Base-by-base conservation (phyloP, 2,888 invertebrate species). In the Troides aeacus region DNA sequence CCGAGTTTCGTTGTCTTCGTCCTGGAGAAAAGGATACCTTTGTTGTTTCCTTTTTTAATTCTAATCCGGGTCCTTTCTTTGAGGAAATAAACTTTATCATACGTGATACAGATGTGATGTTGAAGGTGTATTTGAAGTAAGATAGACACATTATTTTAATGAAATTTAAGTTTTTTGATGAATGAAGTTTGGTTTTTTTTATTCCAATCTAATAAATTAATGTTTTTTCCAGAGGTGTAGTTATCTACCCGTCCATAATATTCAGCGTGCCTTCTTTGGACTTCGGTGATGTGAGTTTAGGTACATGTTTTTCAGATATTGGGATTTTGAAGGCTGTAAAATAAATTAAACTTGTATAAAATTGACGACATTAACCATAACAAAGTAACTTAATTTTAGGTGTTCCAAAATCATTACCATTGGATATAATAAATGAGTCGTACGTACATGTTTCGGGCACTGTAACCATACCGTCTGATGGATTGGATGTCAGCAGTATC, bases 21-120 rank as follows among this genome's bases (percentile, higher is more conserved):
- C 93, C 94, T 0, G 93, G 91, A 5, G 88, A 93, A 56, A 88
- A 89, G 71, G 88, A 92, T 58, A 86, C 90, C 12, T 94, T 95
- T 77, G 84, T 92, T 17, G 80, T 95, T 8, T 87, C 93, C 0
- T 95, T 94, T 79, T 87, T 86, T 36, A 94, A 95, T 66, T 90
- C 91, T 12, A 92, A 92, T 39, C 93, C 93, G 75, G 95, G 95
- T 59, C 90, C 93, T 15, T 95, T 94, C 78, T 88, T 94, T 65
- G 95, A 95, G 84, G 93, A 93, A 80, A 80, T 95, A 2, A 87
- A 93, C 72, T 95, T 95, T 79, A 69, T 79, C 2, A 92, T 95
- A 69, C 88, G 91, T n/a, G 94, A 94, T 75, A 94, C 95, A 1
- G 81, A 85, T 67, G 93, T 95, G 69, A 78, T 91, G 7, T 77